Base-by-base conservation (phyloP, 2,888 invertebrate species). In the Sisyra terminalis region DNA sequence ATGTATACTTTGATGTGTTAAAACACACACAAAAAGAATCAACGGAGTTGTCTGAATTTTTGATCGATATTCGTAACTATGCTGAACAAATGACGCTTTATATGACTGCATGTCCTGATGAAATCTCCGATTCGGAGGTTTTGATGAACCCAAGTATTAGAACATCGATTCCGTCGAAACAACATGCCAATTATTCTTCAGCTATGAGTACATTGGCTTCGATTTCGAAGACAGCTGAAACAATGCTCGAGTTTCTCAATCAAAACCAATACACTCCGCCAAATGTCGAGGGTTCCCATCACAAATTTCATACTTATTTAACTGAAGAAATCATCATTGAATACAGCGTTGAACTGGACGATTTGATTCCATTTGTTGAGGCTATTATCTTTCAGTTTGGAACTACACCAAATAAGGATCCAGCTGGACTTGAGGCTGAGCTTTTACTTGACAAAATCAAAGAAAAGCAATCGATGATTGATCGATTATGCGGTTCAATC, bases 221-320 rank as follows among this genome's bases (percentile, higher is more conserved):
- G 24, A 31, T 43, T 7, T 24, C 24, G 24, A 24, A 24, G 7
- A 24, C 24, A 7, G 39, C 48, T 8, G 46, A 48, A 10, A 56
- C 53, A 51, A 41, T 55, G 13, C 47, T 50, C 13, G 39, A 18
- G 1, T 30, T 43, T 40, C 40, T 60, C 9, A 48, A 52, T 40
- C 56, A 56, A 50, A 48, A 44, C 32, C 50, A 50, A 40, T 46
- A 46, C 11, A 36, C 16, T 39, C 43, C 54, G 16, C 56, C 57
- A 5, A 42, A 47, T 42, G 43, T 46, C 5, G 51, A 55, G 17
- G 48, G 46, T 43, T 5, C 1, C 5, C 15, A 30, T 7, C 15
- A 14, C 6, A 6, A 14, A 15, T 40, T 29, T 15, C 3, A 29
- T 6, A 29, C 9, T 2, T 30, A 9, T 10, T 14, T 30, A 29